Conservation (phyloP, 2,113 vertebrate species). For the Alces alces region DNA sequence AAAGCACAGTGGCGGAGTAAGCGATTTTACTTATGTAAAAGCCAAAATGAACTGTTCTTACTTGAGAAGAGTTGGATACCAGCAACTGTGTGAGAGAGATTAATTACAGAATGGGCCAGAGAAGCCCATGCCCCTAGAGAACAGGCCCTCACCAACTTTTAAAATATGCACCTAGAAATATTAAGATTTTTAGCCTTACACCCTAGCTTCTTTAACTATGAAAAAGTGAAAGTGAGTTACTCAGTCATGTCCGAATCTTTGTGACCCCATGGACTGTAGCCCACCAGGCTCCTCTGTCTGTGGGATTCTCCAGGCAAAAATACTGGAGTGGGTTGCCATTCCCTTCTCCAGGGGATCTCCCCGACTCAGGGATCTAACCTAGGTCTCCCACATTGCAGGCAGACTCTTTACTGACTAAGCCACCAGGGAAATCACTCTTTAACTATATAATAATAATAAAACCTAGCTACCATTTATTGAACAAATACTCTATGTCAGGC, state of each 20-base stretch:
- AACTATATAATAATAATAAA: conserved; percentile 9
- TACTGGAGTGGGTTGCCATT: neutral
- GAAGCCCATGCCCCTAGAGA: neutral
- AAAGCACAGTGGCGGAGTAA: neutral
- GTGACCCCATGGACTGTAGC: neutral
- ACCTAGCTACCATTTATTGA: neutral
- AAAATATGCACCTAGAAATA: conserved; percentile 13
- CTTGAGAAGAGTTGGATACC: neutral
- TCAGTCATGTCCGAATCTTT: neutral
- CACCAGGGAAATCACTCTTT: neutral
- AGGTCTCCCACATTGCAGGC: neutral
- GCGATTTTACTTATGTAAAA: neutral
- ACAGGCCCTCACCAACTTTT: neutral
- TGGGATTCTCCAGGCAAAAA: neutral
- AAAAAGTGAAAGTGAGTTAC: neutral
- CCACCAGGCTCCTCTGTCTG: neutral
- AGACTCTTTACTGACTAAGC: neutral
- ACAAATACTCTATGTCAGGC: neutral
- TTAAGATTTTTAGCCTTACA: neutral
- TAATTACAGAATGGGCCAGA: neutral
- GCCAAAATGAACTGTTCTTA: neutral
- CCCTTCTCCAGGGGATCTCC: neutral
- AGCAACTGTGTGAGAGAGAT: neutral
- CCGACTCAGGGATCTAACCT: accelerated
- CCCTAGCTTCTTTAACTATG: neutral